Conservation (phyloP, 1,140 invertebrate species). For the Drosophila mojavensis region DNA sequence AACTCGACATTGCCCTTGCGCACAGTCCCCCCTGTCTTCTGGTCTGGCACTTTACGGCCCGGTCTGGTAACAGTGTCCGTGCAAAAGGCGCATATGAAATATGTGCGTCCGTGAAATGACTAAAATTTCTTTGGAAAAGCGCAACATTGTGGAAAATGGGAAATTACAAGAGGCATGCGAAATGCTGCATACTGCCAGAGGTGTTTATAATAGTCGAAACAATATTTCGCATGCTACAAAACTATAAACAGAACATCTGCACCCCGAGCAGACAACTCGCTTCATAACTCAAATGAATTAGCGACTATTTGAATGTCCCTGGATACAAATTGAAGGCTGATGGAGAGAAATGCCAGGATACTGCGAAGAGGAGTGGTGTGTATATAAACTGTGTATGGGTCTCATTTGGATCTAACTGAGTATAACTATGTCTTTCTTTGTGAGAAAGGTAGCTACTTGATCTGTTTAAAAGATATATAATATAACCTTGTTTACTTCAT, state of each 20-base stretch:
- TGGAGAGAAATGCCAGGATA: too few relatives aligned
- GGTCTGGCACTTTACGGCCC: constrained; percentile 58
- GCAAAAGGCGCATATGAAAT: constrained; percentile 70
- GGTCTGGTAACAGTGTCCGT: constrained; percentile 10
- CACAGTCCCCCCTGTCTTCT: not conserved
- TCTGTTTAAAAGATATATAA: too few relatives aligned
- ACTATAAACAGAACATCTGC: not conserved
- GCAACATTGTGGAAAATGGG: constrained; percentile 83
- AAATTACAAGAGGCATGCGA: constrained; percentile 25
- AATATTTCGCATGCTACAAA: not conserved
- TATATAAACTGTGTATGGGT: too few relatives aligned
- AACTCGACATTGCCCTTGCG: constrained; percentile 3
- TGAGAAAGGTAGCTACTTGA: too few relatives aligned
- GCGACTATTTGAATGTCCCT: not conserved
- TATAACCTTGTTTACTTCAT: too few relatives aligned
- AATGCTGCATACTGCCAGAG: not conserved
- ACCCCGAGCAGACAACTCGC: not conserved
- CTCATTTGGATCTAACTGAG: too few relatives aligned
- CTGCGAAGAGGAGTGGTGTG: too few relatives aligned
- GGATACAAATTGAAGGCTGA: too few relatives aligned
- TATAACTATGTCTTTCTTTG: too few relatives aligned
- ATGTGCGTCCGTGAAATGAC: constrained; percentile 77
- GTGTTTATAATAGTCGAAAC: constrained; percentile 9
- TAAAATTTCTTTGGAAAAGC: constrained; percentile 76
- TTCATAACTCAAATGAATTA: not conserved